Base-by-base conservation (phyloP, 2,797 vertebrate genomes). In the Telmatherina bonti region DNA sequence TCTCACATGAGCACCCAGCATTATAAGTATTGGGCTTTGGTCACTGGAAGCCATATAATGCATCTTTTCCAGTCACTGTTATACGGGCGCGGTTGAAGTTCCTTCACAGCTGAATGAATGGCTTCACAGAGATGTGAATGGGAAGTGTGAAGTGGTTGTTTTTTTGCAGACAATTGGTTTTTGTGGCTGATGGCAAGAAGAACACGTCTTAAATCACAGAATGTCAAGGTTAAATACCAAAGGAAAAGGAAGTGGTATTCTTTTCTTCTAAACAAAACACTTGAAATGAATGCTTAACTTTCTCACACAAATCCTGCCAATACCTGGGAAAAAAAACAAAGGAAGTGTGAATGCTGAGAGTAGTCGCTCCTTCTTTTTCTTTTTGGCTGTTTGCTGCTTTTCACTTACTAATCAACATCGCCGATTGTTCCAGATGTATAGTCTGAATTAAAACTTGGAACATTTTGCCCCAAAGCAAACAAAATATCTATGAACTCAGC, bases 151-250 rank as follows among this genome's bases (percentile, higher is more conserved):
- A 74, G 64, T 73, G 66, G 73, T 31, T 38, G 47, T 41, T 38
- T 2, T 31, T 31, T 57, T 0, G 43, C 66, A 67, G 72, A 88
- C 85, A 91, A 84, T 76, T 72, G 82, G 56, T 71, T 69, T 65
- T 70, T 54, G 80, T 72, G 75, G 72, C 71, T 69, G 65, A 69
- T 27, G 73, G 74, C 67, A 85, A 82, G 68, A 54, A 35, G 67
- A 78, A 57, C 2, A 4, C n/a, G 72, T 3, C 74, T 76, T 38
- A 71, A 77, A 69, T 78, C 67, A 24, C 30, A 52, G 59, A 35
- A 13, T 31, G 47, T 36, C 35, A 8, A 69, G 66, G 31, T 45
- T 36, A 70, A 63, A 58, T 2, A 52, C 43, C 62, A 56, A 51
- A 60, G 67, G 49, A 49, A 54, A 59, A 62, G 38, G 38, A 18